Evolutionary conservation across 2,888 invertebrate species (phyloP), one percentile per base, ranked within the genome.

Genomic region (Autographa gamma): DNA sequence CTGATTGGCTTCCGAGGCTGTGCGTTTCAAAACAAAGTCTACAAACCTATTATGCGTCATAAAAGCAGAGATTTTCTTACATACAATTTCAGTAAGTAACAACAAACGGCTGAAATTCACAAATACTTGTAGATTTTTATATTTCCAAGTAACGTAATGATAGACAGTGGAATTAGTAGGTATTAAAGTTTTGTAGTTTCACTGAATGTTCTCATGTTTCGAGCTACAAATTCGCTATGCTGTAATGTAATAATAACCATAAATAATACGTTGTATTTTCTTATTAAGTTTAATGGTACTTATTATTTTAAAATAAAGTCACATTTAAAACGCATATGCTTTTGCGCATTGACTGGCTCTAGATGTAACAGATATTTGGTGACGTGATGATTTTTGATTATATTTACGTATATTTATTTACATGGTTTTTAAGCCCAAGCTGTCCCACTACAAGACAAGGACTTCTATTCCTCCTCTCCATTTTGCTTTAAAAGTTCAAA

Each of bases 1-100:
- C 88, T 90, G 89, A 92, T 93, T 93, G 91, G 86, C 83, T 87
- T 87, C 88, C 91, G 92, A 93, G 93, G 91, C 87, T 93, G 86
- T 85, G 78, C 77, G 84, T 88, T 87, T 89, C 88, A 90, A 90
- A 92, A 90, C 89, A 90, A 81, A 82, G 82, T 85, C 73, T 84
- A 79, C 80, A 77, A 80, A 81, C 75, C 74, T 71, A 70, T 69
- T 71, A 71, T 76, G 62, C 63, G 62, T 63, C 65, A 31, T 66
- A 65, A 79, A 54, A 48, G 58, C n/a, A 34, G 43, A 54, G 34
- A 43, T 70, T 41, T 56, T 56, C 56, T 32, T 4, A 48, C 31
- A 5, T 62, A 19, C 62, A 70, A 19, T 48, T 63, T 41, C 38
- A 31, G 1, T 31, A 64, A 56, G 19, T 56, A 54, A 8, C 8